A percentile compares a stretch with the other conserved stretches of the same genome.
Evolutionary conservation across 2,113 vertebrate species (phyloP).

Genomic region (sheep (Ovis aries)): ARS-UI_Ramb_v3.0 NC_056062.1:5057501-5058000

Average conservation of each 20-base stretch:
- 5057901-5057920: background rate
- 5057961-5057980: background rate
- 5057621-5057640: slow-evolving; percentile 56
- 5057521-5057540: slow-evolving; percentile 59
- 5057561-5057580: slow-evolving; percentile 48
- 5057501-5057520: slow-evolving; percentile 52
- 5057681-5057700: slow-evolving; percentile 58
- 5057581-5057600: slow-evolving; percentile 66
- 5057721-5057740: background rate
- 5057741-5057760: background rate
- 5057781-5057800: slow-evolving; percentile 17
- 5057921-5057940: background rate
- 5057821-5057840: background rate
- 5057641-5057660: slow-evolving; percentile 70
- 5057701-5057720: background rate
- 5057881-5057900: background rate
- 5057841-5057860: slow-evolving; percentile 23
- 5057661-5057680: slow-evolving; percentile 47
- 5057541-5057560: slow-evolving; percentile 64
- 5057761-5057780: background rate
- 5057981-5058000: background rate
- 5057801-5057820: background rate
- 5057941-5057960: background rate
- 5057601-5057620: slow-evolving; percentile 63
- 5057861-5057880: background rate